phyloP scores from a whole-genome alignment of 2,888 invertebrate genomes.

The Salpingus planirostris region DNA sequence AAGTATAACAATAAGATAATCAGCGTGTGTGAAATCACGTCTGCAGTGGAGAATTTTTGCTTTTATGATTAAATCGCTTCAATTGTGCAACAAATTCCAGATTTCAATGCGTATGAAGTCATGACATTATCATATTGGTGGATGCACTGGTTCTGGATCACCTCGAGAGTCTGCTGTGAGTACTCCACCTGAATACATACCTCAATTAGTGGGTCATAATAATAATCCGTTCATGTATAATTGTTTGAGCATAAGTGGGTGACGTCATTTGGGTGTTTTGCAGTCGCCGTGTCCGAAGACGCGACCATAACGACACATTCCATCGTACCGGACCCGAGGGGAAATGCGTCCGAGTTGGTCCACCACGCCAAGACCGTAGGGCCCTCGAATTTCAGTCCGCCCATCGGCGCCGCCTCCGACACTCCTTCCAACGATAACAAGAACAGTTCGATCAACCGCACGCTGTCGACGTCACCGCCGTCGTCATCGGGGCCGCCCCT shows the following conservation, averaged over 20 bases:
- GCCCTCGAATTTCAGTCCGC: slow-evolving; percentile 21
- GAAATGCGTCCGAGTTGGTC: too few species aligned
- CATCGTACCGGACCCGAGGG: slow-evolving; percentile 18
- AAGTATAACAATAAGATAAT: too few species aligned
- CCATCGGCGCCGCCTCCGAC: slow-evolving; percentile 21
- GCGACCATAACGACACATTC: slow-evolving; percentile 21
- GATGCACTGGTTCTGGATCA: slow-evolving; percentile 87
- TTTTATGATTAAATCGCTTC: too few species aligned
- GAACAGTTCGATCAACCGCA: slow-evolving; percentile 1
- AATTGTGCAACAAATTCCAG: slow-evolving; percentile 22
- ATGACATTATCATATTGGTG: slow-evolving; percentile 75
- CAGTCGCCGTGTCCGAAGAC: slow-evolving; percentile 13
- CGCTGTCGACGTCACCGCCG: too few species aligned
- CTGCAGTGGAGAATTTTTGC: too few species aligned
- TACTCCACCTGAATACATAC: too few species aligned
- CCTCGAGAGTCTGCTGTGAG: too few species aligned
- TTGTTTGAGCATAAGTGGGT: not conserved
- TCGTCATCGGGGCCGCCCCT: too few species aligned
- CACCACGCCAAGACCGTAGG: slow-evolving; percentile 19
- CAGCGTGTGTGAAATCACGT: too few species aligned
- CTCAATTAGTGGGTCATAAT: too few species aligned
- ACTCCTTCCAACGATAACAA: slow-evolving; percentile 14
- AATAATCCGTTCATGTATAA: too few species aligned
- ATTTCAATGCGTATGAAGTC: slow-evolving; percentile 44
- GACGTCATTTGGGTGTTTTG: slow-evolving; percentile 5